phyloP scores from a whole-genome alignment of 1,140 invertebrate species.

The Akabosia matsudoensis region DNA sequence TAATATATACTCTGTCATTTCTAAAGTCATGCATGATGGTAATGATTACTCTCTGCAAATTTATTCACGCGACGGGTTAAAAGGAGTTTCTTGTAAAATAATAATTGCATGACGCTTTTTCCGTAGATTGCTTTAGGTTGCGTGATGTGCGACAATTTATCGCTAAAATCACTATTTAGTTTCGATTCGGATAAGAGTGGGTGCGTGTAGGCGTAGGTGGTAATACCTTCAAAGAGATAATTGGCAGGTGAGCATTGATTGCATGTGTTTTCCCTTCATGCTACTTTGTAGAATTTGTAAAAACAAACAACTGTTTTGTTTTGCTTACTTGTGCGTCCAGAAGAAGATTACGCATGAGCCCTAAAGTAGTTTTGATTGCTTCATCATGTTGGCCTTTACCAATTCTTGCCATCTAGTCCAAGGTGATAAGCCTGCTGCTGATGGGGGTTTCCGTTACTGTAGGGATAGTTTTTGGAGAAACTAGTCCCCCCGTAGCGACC shows the following conservation, averaged over 20 bases:
- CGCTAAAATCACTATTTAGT: neutral
- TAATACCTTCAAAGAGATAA: neutral
- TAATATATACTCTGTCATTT: neutral
- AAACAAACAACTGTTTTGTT: neutral
- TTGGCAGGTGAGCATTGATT: no score
- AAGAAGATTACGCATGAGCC: conserved; percentile 53
- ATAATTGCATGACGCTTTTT: neutral
- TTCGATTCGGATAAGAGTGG: neutral
- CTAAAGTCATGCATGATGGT: neutral
- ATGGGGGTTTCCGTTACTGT: neutral
- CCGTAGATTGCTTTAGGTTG: neutral
- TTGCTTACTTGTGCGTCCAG: conserved; percentile 52
- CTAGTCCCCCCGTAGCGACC: neutral
- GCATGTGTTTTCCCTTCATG: no score
- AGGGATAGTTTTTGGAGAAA: neutral
- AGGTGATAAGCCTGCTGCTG: neutral
- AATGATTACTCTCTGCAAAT: neutral
- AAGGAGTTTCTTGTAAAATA: neutral
- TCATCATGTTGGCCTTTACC: conserved; percentile 48
- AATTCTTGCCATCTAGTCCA: conserved; percentile 36
- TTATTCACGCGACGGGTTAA: neutral
- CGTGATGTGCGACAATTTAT: neutral
- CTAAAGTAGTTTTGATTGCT: conserved; percentile 52
- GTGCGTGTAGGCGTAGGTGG: neutral
- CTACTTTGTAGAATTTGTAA: no score